Base-by-base conservation (phyloP, 2,888 invertebrate species). In the Diaphora mendica region DNA sequence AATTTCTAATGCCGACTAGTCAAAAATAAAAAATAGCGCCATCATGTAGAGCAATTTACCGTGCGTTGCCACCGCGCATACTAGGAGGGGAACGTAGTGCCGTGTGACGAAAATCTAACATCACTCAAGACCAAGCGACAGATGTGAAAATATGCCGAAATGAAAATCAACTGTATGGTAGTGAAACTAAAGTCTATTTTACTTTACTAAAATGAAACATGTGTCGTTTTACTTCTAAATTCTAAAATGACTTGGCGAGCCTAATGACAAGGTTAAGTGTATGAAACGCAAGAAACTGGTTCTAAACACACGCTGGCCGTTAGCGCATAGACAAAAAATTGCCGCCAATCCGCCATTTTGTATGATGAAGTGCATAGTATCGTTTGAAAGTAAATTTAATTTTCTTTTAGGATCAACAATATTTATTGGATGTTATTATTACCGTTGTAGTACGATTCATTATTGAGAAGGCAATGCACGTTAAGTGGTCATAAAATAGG, bases 261-360 rank as follows among this genome's bases (percentile, higher is more conserved):
- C 90, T 93, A 93, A 93, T 93, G 93, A 93, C 93, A 91, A 92
- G 93, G 92, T 93, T 92, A 91, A 89, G 90, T 88, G 88, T 90
- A 91, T 90, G 90, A 89, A 90, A 89, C 87, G 87, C 86, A 88
- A 87, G 88, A 89, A 92, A 92, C 93, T 88, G 91, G 93, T 92
- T 92, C 89, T 91, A 90, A 71, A 90, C 88, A 89, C 89, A 89
- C 88, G 88, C 87, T 85, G 86, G 89, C 91, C 91, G 91, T 91
- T 91, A 91, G 88, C 85, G 87, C 82, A 90, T 90, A 91, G 91
- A 92, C 91, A 91, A 92, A 93, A 80, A 83, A 75, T 71, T 76
- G 83, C 77, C 89, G 78, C 91, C 92, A 92, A 92, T 92, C 72
- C 72, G 72, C 75, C 75, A 76, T 76, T 67, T 84, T 76, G 86